These are phyloP conservation scores for Aphrocallistes beatrix DNA, from an alignment of 37 sponge, comb jelly and placozoan species.

Conservation along the genomic window DNA sequence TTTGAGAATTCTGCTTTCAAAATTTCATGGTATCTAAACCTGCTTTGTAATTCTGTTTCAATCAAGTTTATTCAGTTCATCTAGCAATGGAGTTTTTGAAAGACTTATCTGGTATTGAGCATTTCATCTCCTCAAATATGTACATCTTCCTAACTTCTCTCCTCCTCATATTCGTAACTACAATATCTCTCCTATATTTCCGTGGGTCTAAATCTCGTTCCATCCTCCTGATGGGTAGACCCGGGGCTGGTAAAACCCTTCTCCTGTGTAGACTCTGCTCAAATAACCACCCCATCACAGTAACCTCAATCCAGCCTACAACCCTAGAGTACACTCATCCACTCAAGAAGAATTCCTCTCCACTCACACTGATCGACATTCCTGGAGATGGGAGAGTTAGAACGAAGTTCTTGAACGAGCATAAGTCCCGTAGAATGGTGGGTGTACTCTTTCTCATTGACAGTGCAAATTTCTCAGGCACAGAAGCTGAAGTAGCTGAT, in stretches of 20 bases:
- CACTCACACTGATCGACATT: not conserved
- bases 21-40: no score
- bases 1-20: no score
- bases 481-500: not conserved
- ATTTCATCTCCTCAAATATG: not conserved
- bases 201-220: not conserved
- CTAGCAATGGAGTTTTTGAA: not conserved
- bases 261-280: not conserved
- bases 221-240: not conserved
- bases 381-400: not conserved
- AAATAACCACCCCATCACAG: not conserved
- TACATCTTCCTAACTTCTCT: not conserved
- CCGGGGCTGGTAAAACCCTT: slow-evolving; percentile 1
- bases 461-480: not conserved
- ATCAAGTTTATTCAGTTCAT: no score
- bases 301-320: not conserved
- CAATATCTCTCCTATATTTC: not conserved
- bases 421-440: not conserved
- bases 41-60: no score
- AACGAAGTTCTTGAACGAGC: not conserved
- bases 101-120: not conserved
- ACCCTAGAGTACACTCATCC: not conserved
- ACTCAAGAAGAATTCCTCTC: not conserved
- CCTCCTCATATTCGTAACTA: not conserved
- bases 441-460: not conserved